Evolutionary conservation across 1,140 invertebrate species (phyloP).

Genomic region (Tetraneura akinire): DNA sequence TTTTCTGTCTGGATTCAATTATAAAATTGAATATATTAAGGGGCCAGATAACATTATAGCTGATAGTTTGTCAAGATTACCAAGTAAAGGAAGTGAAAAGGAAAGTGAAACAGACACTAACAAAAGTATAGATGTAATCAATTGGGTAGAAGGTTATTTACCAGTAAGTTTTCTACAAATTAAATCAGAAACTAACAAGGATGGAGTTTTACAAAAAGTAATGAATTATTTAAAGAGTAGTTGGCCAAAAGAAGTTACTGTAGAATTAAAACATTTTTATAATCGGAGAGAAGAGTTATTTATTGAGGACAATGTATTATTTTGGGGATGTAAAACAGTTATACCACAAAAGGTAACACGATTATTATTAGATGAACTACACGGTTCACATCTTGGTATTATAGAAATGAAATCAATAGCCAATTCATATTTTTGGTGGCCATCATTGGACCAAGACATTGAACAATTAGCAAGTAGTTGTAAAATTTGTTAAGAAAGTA

Average conservation of each 20-base stretch:
- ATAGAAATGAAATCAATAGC: conserved; percentile 53
- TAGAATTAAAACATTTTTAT: not conserved
- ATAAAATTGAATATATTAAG: too few species aligned
- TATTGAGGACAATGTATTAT: not conserved
- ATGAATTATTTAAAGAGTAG: not conserved
- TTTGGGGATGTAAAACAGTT: not conserved
- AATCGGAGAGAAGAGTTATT: not conserved
- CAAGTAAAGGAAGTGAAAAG: too few species aligned
- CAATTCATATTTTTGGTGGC: conserved; percentile 48
- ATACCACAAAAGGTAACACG: not conserved
- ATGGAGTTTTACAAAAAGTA: not conserved
- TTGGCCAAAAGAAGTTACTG: not conserved
- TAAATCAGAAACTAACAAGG: not conserved
- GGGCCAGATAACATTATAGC: too few species aligned
- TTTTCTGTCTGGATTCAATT: too few species aligned
- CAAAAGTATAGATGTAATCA: too few species aligned
- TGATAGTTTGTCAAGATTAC: too few species aligned
- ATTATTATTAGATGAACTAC: conserved; percentile 10
- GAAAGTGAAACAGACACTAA: too few species aligned
- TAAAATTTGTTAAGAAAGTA: not conserved
- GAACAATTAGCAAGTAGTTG: conserved; percentile 11
- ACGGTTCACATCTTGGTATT: conserved; percentile 49
- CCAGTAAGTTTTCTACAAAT: conserved; percentile 2
- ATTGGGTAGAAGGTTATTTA: not conserved
- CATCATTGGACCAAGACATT: conserved; percentile 55